Evolutionary conservation across 2,888 invertebrate species (phyloP).

Genomic region (Axea sp.): DNA sequence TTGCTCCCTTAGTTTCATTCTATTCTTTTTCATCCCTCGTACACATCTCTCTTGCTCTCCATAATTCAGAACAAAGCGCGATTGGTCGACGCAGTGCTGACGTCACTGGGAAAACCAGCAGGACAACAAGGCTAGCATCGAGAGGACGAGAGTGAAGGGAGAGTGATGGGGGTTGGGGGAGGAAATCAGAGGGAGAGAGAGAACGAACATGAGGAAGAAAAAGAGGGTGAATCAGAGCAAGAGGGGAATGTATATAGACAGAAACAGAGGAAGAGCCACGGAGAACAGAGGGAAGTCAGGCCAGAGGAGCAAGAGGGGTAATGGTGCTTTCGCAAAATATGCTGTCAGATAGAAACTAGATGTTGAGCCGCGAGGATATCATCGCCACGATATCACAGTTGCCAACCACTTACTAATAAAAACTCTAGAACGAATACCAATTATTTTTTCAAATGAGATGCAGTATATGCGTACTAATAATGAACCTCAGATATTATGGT

Average conservation of each 20-base stretch:
- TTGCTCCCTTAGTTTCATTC: constrained; percentile 45
- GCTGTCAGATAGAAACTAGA: constrained; percentile 72
- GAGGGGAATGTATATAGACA: background rate
- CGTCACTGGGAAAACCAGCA: constrained; percentile 73
- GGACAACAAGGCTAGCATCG: constrained; percentile 68
- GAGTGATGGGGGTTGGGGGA: constrained; percentile 39
- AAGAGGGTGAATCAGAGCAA: constrained; percentile 6
- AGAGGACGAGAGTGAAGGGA: constrained; percentile 58
- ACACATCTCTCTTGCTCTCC: constrained; percentile 65
- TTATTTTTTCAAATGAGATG: too few species aligned
- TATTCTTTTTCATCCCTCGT: constrained; percentile 57
- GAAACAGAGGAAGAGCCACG: constrained; percentile 28
- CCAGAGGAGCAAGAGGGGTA: constrained; percentile 62
- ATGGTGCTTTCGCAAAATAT: constrained; percentile 71
- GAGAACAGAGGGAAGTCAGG: constrained; percentile 53
- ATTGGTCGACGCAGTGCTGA: constrained; percentile 74
- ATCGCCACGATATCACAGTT: constrained; percentile 27
- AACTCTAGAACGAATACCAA: too few species aligned
- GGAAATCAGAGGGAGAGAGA: constrained; percentile 41
- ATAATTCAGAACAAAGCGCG: constrained; percentile 72
- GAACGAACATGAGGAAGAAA: constrained; percentile 16
- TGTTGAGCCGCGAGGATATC: constrained; percentile 68
- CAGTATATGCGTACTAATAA: too few species aligned
- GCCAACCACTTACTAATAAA: constrained; percentile 36
- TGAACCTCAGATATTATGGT: too few species aligned